A percentile compares a stretch with the other conserved stretches of the same genome.
These are phyloP conservation scores for Tylochromis polylepis DNA, from an alignment of 2,113 vertebrate genomes.

Conservation along the genomic window DNA sequence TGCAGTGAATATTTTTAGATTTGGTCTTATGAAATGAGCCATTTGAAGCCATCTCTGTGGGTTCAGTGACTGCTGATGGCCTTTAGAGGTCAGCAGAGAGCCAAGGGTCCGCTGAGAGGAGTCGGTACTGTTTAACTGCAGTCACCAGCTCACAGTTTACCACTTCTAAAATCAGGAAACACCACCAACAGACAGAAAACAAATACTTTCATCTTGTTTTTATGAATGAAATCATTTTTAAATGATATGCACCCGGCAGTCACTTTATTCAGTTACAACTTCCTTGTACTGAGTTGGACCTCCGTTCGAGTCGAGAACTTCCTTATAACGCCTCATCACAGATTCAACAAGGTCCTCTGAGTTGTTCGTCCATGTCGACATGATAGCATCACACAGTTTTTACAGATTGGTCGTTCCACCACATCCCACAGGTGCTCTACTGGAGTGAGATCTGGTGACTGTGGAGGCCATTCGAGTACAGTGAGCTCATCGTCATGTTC, in stretches of 20 bases:
- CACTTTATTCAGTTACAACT: background rate
- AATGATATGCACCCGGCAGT: rapidly evolving
- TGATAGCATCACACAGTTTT: background rate
- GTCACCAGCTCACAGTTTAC: background rate
- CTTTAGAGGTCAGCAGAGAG: background rate
- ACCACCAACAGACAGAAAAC: background rate
- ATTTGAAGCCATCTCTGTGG: background rate
- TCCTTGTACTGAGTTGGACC: background rate
- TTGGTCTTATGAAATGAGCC: background rate
- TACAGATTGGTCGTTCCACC: background rate
- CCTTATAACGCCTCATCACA: background rate
- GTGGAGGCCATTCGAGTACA: background rate
- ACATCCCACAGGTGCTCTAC: rapidly evolving
- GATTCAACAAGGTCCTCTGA: background rate
- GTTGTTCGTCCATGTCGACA: rapidly evolving
- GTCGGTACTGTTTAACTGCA: background rate
- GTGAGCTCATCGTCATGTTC: rapidly evolving
- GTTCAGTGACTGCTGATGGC: background rate
- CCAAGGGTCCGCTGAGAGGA: rapidly evolving
- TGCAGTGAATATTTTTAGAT: background rate
- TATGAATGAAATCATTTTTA: background rate
- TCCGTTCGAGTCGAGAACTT: background rate
- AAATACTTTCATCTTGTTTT: background rate
- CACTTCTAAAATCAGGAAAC: rapidly evolving
- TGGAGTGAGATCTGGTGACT: background rate